Conservation (phyloP, 2,888 invertebrate species). For the Hipparchia semele region DNA sequence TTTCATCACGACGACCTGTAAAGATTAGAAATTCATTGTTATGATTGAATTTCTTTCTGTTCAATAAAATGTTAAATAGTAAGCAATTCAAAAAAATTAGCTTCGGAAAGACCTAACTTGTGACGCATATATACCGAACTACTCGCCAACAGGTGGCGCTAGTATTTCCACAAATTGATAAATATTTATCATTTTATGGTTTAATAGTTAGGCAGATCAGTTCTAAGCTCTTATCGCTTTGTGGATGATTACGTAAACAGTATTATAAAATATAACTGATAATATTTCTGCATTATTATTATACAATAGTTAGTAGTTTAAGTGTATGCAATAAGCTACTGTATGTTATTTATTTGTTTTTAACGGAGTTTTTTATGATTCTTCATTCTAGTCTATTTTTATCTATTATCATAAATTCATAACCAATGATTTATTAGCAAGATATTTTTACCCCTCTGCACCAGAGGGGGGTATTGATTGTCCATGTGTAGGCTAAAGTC, state of each 20-base stretch:
- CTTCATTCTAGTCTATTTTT: too few species aligned
- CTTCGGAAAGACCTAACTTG: background rate
- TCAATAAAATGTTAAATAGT: background rate
- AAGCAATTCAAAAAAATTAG: background rate
- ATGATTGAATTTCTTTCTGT: background rate
- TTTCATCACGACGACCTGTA: slow-evolving; percentile 83
- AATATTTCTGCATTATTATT: slow-evolving; percentile 3
- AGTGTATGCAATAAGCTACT: background rate
- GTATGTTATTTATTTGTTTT: background rate
- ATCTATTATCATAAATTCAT: too few species aligned
- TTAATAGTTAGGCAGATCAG: slow-evolving; percentile 9
- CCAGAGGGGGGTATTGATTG: too few species aligned
- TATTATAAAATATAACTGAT: slow-evolving; percentile 26
- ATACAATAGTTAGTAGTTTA: slow-evolving; percentile 8
- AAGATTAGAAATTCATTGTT: slow-evolving; percentile 41
- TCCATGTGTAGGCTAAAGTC: too few species aligned
- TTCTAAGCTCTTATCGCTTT: slow-evolving; percentile 29
- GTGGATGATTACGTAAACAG: slow-evolving; percentile 29
- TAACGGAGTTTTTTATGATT: too few species aligned
- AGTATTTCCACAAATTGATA: background rate
- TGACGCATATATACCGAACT: slow-evolving; percentile 26
- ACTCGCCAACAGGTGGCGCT: slow-evolving; percentile 49
- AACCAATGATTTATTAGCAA: too few species aligned
- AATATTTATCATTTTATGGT: slow-evolving; percentile 17
- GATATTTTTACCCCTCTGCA: too few species aligned